Percentiles rank a stretch among this genome's conserved stretches.
Evolutionary conservation across 2,888 invertebrate species (phyloP).

Genomic region (Tinea trinotella): DNA sequence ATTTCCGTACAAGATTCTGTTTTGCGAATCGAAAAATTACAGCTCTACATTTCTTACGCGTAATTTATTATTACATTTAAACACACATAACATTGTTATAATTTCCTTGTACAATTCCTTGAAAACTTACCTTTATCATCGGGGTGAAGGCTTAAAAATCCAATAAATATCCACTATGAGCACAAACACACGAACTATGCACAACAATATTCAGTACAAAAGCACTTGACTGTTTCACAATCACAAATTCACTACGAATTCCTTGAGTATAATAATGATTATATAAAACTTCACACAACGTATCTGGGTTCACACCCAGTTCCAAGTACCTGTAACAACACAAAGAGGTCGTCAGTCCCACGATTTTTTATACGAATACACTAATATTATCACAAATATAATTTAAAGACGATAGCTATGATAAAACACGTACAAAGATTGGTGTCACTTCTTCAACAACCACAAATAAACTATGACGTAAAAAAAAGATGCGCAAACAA

Average conservation of each 20-base stretch:
- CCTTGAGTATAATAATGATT: conserved; percentile 53
- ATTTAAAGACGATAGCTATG: conserved; percentile 21
- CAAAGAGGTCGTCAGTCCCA: conserved; percentile 59
- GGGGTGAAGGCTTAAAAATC: conserved; percentile 2
- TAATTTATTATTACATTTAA: conserved; percentile 25
- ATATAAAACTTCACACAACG: conserved; percentile 66
- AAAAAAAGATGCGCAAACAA: conserved; percentile 26
- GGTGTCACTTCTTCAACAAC: conserved; percentile 42
- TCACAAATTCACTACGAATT: conserved; percentile 35
- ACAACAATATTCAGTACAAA: not conserved
- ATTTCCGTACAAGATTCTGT: conserved; percentile 4
- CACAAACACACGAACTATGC: conserved; percentile 11
- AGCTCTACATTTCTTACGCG: not conserved
- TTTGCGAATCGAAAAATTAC: not conserved
- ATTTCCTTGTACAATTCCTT: not conserved
- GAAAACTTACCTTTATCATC: conserved; percentile 22
- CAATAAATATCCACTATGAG: conserved; percentile 9
- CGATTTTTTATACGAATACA: conserved; percentile 22
- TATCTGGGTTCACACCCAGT: conserved; percentile 68
- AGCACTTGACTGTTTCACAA: conserved; percentile 14
- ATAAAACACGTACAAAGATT: conserved; percentile 43
- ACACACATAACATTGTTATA: not conserved
- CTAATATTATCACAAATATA: not conserved
- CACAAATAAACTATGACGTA: conserved; percentile 63
- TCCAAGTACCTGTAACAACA: conserved; percentile 69